These are phyloP conservation scores for Coracias cyanogaster DNA, from an alignment of 2,797 vertebrate genomes.

Conservation along the genomic window DNA sequence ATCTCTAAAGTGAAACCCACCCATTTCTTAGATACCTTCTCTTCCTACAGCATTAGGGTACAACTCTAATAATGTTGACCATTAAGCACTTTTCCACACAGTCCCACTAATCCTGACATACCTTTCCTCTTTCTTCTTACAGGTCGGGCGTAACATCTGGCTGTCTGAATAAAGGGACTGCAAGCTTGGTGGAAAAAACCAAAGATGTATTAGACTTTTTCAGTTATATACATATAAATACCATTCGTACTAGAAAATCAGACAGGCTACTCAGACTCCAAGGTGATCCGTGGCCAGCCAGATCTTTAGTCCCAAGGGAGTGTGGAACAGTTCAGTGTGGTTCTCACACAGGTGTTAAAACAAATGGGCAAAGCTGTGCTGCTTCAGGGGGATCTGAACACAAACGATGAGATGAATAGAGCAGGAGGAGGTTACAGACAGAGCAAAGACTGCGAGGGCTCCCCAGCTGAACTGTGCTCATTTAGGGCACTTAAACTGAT, in stretches of 20 bases:
- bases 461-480: fast-evolving
- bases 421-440: not conserved
- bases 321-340: fast-evolving
- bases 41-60: not conserved
- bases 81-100: fast-evolving
- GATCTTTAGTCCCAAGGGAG: too few relatives aligned
- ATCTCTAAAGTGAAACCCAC: not conserved
- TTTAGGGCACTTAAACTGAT: fast-evolving
- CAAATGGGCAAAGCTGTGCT: fast-evolving
- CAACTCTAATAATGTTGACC: not conserved
- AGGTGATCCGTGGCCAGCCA: not conserved
- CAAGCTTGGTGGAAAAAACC: constrained; percentile 57
- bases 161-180: constrained; percentile 69
- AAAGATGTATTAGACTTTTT: not conserved
- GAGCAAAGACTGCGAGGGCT: fast-evolving
- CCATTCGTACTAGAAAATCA: not conserved
- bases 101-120: constrained; percentile 48
- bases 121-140: constrained; percentile 76
- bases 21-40: not conserved
- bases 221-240: fast-evolving
- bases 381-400: not conserved
- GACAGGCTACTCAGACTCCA: not conserved
- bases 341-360: fast-evolving
- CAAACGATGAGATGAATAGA: fast-evolving
- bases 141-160: constrained; percentile 82